phyloP scores from a whole-genome alignment of 1,140 invertebrate species.

The Pseudomyrmex flavicornis region DNA sequence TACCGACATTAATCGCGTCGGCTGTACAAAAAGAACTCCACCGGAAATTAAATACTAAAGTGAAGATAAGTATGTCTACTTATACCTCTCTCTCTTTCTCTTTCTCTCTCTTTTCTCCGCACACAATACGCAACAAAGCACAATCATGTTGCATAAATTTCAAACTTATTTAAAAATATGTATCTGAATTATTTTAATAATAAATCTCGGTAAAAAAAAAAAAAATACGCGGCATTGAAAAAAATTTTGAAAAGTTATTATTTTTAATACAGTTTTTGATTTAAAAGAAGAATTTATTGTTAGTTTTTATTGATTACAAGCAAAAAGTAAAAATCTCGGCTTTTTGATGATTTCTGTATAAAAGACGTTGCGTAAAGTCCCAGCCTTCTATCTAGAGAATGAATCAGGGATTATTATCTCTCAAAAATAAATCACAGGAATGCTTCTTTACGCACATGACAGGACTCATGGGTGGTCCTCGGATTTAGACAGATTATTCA shows the following conservation, averaged over 20 bases:
- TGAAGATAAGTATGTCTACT: constrained; percentile 7
- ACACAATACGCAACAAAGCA: background rate
- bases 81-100: background rate
- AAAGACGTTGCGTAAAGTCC: background rate
- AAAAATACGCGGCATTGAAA: background rate
- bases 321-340: background rate
- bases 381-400: constrained; percentile 6
- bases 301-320: background rate
- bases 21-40: constrained; percentile 42
- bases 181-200: background rate
- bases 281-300: background rate
- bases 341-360: background rate
- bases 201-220: background rate
- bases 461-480: constrained; percentile 50
- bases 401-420: constrained; percentile 27
- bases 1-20: constrained; percentile 57
- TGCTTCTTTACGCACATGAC: constrained; percentile 11
- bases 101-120: too few relatives aligned
- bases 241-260: background rate
- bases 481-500: constrained; percentile 62
- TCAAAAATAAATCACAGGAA: constrained; percentile 44
- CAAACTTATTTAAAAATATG: background rate
- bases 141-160: constrained; percentile 17
- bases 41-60: constrained; percentile 46
- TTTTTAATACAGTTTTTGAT: background rate